Conservation (phyloP, 2,113 vertebrate species). For the Sorex fumeus region DNA sequence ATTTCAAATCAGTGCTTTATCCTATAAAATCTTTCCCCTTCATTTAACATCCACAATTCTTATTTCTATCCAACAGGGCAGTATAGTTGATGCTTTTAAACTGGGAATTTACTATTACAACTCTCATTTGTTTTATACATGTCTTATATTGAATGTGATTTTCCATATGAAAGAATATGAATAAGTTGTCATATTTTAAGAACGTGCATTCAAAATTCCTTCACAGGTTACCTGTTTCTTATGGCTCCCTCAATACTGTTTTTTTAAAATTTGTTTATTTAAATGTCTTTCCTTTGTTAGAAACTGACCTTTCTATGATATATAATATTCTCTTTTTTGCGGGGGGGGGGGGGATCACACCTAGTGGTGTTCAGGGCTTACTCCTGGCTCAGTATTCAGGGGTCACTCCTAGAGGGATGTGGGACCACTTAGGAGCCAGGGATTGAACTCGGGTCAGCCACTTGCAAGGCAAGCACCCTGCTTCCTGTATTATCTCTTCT, state of each 20-base stretch:
- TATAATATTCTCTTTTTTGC: background rate
- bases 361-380: no score
- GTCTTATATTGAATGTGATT: conserved; percentile 22
- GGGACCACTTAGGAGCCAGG: no score
- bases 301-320: background rate
- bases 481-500: no score
- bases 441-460: no score
- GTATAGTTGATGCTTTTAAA: conserved; percentile 81
- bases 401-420: background rate
- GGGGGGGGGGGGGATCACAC: no score
- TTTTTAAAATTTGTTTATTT: conserved; percentile 37
- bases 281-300: background rate
- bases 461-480: no score
- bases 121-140: conserved; percentile 65
- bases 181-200: conserved; percentile 68
- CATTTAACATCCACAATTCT: conserved; percentile 79
- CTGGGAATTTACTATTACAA: conserved; percentile 77
- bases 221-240: conserved; percentile 43
- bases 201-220: conserved; percentile 37
- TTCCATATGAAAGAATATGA: conserved; percentile 72
- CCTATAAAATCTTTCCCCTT: conserved; percentile 82
- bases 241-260: conserved; percentile 44
- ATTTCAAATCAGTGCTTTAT: conserved; percentile 85
- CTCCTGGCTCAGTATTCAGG: no score
- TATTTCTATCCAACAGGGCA: conserved; percentile 37